phyloP scores from a whole-genome alignment of 2,113 vertebrate species.

The Petromus typicus region DNA sequence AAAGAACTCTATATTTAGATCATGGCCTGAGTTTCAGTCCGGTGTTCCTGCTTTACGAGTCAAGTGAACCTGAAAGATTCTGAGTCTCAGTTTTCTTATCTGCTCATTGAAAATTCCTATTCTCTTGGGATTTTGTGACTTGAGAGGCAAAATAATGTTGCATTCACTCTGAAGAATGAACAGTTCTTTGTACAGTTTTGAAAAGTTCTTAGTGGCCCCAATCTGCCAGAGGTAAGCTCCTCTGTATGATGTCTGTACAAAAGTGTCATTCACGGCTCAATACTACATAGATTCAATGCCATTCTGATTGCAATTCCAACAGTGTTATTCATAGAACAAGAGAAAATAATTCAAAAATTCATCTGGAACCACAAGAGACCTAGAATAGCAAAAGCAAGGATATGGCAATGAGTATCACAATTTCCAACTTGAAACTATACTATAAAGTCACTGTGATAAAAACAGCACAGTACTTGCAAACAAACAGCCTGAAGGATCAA shows the following conservation, averaged over 20 bases:
- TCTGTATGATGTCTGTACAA: background rate
- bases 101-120: background rate
- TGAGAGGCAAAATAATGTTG: background rate
- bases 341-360: no score
- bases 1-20: conserved; percentile 63
- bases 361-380: no score
- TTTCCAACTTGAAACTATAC: no score
- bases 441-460: no score
- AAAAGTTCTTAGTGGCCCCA: background rate
- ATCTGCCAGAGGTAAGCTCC: background rate
- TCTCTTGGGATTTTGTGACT: background rate
- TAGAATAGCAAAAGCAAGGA: no score
- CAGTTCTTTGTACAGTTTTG: background rate
- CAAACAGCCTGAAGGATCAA: no score
- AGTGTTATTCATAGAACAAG: no score
- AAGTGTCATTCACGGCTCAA: background rate
- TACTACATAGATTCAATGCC: background rate
- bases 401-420: no score
- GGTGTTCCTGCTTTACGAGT: background rate
- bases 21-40: conserved; percentile 16
- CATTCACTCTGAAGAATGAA: background rate
- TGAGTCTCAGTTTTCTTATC: conserved; percentile 52
- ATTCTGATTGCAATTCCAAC: no score
- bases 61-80: conserved; percentile 31
- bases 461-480: no score